Evolutionary conservation across 2,797 vertebrate species (phyloP), one percentile per base, ranked within the genome.

Genomic region (Ataeniobius toweri): DNA sequence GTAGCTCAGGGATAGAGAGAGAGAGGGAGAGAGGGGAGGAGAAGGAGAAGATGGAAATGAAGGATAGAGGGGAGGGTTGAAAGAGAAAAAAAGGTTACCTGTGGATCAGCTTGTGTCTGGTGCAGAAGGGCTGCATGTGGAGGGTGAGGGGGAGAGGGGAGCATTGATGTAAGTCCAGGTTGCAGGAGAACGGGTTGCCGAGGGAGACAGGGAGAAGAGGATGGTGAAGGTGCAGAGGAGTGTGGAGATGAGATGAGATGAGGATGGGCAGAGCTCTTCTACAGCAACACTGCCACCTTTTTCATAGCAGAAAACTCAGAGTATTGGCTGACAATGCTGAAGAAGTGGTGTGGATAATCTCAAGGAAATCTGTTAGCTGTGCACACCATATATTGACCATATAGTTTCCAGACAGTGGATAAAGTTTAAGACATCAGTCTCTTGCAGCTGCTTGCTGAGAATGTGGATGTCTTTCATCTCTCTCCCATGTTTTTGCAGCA

Each of bases 1-100:
- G 81, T 76, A 79, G 79, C 71, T 76, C 41, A 68, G 78, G 53
- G 71, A 71, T 76, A 75, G 58, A 67, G 36, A 72, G 72, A 26
- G 4, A 63, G 75, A 58, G 77, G 61, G 70, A 65, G 74, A 53
- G 77, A 46, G 61, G 24, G 68, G 53, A 77, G 44, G 71, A 59
- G 70, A 53, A 58, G 50, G 73, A 69, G 67, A 41, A 63, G 65
- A 78, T 59, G 73, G 58, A 68, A 68, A 73, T 46, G 86, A 83
- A 85, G 82, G 83, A 88, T 78, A 86, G 89, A 84, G 86, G 91
- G 86, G 91, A 89, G 84, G 85, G 93, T 90, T 93, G 91, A 94
- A 93, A 93, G 88, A 90, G 88, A 92, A 68, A 59, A 92, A 95
- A 95, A 94, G 93, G 93, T 95, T 95, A 95, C 93, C 94, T 94